A percentile compares a stretch with the other conserved stretches of the same genome.
Evolutionary conservation across 2,797 vertebrate genomes (phyloP).

Genomic region (Paguma larvata): DNA sequence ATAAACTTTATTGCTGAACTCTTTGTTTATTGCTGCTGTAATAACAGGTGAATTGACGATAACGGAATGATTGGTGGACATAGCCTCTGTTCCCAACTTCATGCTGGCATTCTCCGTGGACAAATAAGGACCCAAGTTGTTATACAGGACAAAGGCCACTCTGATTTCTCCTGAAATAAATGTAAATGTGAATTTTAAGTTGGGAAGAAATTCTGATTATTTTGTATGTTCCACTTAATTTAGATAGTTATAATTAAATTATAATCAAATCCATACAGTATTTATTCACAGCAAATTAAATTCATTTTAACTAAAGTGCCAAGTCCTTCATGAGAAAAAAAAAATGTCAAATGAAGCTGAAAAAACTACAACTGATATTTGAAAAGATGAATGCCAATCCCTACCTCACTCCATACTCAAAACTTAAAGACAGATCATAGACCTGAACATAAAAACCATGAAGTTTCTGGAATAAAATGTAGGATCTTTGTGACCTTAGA

Average conservation of each 20-base stretch:
- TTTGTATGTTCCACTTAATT: neutral
- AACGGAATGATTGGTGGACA: conserved; percentile 97
- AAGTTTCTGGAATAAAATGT: neutral
- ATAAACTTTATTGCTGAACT: conserved; percentile 98
- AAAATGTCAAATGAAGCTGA: neutral
- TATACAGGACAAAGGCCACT: conserved; percentile 98
- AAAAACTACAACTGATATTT: neutral
- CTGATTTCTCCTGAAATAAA: conserved; percentile 95
- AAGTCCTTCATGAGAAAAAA: neutral
- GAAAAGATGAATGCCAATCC: neutral
- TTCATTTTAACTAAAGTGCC: conserved; percentile 3
- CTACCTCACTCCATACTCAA: neutral
- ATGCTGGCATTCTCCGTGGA: conserved; percentile 99
- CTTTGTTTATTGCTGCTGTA: conserved; percentile 98
- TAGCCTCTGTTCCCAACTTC: conserved; percentile 95
- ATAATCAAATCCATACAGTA: neutral
- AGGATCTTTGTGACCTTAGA: neutral
- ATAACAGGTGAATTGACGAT: conserved; percentile 99
- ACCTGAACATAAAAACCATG: neutral
- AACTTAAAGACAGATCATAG: neutral
- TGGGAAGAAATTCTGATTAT: neutral
- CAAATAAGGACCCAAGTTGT: conserved; percentile 97
- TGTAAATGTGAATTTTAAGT: conserved; percentile 46
- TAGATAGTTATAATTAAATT: neutral
- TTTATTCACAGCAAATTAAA: conserved; percentile 7